These are phyloP conservation scores for Tenodera sinensis DNA, from an alignment of 2,888 invertebrate species.

Conservation along the genomic window DNA sequence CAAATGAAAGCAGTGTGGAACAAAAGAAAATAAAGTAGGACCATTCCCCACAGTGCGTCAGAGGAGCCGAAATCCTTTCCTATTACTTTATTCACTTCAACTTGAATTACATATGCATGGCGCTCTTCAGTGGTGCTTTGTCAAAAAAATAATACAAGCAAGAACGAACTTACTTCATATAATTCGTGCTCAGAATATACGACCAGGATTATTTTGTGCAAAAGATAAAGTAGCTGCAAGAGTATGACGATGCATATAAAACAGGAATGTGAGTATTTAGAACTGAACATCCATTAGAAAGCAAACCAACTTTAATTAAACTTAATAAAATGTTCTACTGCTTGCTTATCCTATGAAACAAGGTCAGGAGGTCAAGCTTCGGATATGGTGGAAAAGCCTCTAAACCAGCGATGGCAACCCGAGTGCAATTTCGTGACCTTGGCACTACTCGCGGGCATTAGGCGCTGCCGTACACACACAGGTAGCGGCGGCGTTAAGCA, in stretches of 20 bases:
- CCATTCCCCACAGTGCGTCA: background rate
- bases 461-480: too few relatives aligned
- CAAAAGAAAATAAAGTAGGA: background rate
- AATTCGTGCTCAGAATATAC: background rate
- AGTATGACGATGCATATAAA: background rate
- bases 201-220: background rate
- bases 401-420: too few relatives aligned
- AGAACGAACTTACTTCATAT: background rate
- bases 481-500: too few relatives aligned
- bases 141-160: background rate
- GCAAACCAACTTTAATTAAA: too few relatives aligned
- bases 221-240: background rate
- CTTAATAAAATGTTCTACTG: too few relatives aligned
- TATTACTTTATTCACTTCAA: background rate
- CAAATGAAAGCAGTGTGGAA: background rate
- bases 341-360: too few relatives aligned
- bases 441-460: too few relatives aligned
- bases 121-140: background rate
- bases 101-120: background rate
- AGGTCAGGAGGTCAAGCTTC: too few relatives aligned
- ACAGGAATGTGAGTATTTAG: background rate
- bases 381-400: too few relatives aligned
- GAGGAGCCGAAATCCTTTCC: background rate
- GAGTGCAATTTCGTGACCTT: too few relatives aligned
- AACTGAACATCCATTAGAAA: too few relatives aligned